Conservation (phyloP, 92 coral and sea anemone species). For the Plumapathes pennacea region DNA sequence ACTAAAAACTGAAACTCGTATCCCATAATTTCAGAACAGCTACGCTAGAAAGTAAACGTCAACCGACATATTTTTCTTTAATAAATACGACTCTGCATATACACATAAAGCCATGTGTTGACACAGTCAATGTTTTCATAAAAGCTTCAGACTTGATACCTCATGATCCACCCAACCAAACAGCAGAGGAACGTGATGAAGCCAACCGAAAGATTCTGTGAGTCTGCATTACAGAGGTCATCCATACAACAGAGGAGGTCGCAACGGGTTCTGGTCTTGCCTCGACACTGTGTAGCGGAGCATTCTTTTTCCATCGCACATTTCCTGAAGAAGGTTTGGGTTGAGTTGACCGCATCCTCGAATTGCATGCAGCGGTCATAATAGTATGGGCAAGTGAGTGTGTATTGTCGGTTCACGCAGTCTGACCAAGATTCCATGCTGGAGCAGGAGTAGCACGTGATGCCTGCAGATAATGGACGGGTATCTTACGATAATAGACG, state of each 20-base stretch:
- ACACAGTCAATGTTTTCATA: too few species aligned
- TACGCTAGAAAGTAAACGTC: too few species aligned
- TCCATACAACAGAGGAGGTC: constrained; percentile 42
- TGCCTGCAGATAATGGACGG: not conserved
- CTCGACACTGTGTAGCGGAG: constrained; percentile 18
- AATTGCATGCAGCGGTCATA: constrained; percentile 25
- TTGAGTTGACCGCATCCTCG: constrained; percentile 1
- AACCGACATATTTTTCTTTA: too few species aligned
- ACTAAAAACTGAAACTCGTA: too few species aligned
- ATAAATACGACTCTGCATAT: too few species aligned
- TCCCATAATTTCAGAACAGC: too few species aligned
- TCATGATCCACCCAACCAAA: too few species aligned
- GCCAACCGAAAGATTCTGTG: too few species aligned
- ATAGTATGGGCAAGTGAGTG: constrained; percentile 21
- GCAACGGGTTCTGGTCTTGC: constrained; percentile 15
- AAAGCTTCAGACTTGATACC: too few species aligned
- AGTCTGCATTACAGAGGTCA: constrained; percentile 12
- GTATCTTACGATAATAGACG: too few species aligned
- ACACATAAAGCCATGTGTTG: too few species aligned
- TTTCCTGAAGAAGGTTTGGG: constrained; percentile 14
- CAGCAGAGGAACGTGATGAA: too few species aligned
- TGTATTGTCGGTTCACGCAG: constrained; percentile 18
- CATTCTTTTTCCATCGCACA: constrained; percentile 19
- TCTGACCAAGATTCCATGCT: constrained; percentile 18
- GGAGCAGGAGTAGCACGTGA: constrained; percentile 24